These are phyloP conservation scores for Bedellia somnulentella DNA, from an alignment of 2,888 invertebrate species.

Conservation along the genomic window DNA sequence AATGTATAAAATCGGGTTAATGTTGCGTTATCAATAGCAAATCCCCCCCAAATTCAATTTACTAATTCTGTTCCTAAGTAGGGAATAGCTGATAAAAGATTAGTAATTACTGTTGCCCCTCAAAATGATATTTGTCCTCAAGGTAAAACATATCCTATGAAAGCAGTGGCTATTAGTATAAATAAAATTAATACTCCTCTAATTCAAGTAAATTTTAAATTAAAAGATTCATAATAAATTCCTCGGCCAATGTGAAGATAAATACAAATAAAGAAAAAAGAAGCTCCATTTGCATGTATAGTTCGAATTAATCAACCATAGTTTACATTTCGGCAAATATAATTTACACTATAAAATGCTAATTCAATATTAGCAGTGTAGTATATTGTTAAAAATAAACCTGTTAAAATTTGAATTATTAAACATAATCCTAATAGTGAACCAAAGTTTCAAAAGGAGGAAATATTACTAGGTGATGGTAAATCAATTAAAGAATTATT, in stretches of 20 bases:
- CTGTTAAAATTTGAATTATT: conserved; percentile 68
- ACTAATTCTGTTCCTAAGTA: no score
- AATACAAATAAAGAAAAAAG: conserved; percentile 71
- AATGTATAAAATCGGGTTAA: conserved; percentile 76
- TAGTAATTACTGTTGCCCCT: no score
- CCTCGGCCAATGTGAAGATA: conserved; percentile 71
- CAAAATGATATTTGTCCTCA: no score
- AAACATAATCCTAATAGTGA: conserved; percentile 65
- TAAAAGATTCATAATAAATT: conserved; percentile 49
- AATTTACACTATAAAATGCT: no score
- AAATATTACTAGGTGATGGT: conserved; percentile 65
- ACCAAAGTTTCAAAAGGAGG: conserved; percentile 70
- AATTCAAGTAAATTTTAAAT: conserved; percentile 63
- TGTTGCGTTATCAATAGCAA: no score
- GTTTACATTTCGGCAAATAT: conserved; percentile 72
- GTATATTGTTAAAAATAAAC: conserved; percentile 71
- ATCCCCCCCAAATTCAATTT: no score
- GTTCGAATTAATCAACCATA: conserved; percentile 68
- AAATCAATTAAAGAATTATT: conserved; percentile 62
- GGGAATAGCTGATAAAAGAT: no score
- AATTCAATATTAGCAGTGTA: conserved; percentile 64
- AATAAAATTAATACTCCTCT: conserved; percentile 68
- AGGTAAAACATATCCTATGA: no score
- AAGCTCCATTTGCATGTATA: conserved; percentile 71
- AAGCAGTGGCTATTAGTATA: no score